Evolutionary conservation across 2,888 invertebrate genomes (phyloP).

Genomic region (Matsumyia berberina): DNA sequence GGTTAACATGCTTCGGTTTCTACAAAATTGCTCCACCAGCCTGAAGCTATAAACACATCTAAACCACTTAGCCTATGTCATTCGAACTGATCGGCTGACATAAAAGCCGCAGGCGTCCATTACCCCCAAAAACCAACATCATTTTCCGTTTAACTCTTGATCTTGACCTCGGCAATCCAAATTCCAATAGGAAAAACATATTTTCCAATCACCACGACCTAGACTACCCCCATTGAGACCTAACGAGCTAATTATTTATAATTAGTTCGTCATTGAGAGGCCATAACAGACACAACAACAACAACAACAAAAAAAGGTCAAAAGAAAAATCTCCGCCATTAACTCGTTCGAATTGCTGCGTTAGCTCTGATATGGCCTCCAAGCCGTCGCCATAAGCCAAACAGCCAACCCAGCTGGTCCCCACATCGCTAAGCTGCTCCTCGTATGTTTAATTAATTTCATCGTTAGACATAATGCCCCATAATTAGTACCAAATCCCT

Average conservation of each 20-base stretch:
- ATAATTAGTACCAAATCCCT: constrained; percentile 69
- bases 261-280: constrained; percentile 72
- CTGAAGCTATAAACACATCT: not conserved
- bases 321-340: constrained; percentile 61
- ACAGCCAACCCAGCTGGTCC: constrained; percentile 17
- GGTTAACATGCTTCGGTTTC: no score
- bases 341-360: constrained; percentile 24
- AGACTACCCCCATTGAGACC: constrained; percentile 37
- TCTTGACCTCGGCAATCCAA: constrained; percentile 64
- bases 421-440: constrained; percentile 30
- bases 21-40: not conserved
- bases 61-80: not conserved
- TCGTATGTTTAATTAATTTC: constrained; percentile 71
- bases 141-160: constrained; percentile 21
- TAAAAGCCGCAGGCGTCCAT: not conserved
- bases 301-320: constrained; percentile 20
- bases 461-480: constrained; percentile 69
- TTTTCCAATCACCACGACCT: constrained; percentile 41
- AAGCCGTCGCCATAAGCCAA: constrained; percentile 39
- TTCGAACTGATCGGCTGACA: not conserved
- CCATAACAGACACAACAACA: no score
- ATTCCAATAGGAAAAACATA: constrained; percentile 6
- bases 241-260: constrained; percentile 74
- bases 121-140: not conserved
- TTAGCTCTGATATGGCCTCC: constrained; percentile 3